Percentiles rank a stretch among this genome's conserved stretches.
Conservation (phyloP, 2,113 vertebrate species). For the Epinephelus cyanopodus region DNA sequence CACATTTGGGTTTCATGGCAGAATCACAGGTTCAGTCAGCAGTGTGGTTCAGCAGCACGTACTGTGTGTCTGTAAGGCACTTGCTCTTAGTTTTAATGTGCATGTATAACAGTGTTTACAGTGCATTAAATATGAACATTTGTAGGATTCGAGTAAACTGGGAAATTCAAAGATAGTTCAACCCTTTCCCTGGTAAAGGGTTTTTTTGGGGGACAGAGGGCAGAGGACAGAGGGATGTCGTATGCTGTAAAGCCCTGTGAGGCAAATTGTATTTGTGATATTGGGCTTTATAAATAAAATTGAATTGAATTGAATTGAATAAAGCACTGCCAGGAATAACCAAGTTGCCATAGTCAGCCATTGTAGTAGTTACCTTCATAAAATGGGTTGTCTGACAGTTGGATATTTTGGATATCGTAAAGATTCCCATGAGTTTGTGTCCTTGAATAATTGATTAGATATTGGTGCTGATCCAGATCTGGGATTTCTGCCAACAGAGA, state of each 20-base stretch:
- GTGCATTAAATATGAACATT: background rate
- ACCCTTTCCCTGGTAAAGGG: too few species aligned
- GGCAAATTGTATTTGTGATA: too few species aligned
- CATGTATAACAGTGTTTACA: background rate
- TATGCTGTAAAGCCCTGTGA: too few species aligned
- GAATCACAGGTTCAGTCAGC: conserved; percentile 50
- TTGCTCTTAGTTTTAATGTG: background rate
- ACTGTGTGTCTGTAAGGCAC: background rate
- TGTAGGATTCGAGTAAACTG: background rate
- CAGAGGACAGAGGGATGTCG: too few species aligned
- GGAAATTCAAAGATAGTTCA: background rate
- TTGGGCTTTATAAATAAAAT: too few species aligned
- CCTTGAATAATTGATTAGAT: conserved; percentile 9
- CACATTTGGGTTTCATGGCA: background rate
- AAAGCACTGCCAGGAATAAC: background rate
- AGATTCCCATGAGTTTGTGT: background rate
- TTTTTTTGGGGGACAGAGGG: too few species aligned
- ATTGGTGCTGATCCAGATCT: conserved; percentile 12
- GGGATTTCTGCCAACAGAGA: conserved; percentile 13
- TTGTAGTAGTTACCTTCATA: background rate
- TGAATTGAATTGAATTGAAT: too few species aligned
- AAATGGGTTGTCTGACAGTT: background rate
- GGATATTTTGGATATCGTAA: background rate
- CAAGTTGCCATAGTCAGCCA: background rate
- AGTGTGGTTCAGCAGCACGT: background rate